Base-by-base conservation (phyloP, 2,113 vertebrate genomes). In the Genyomyrus donnyi region DNA sequence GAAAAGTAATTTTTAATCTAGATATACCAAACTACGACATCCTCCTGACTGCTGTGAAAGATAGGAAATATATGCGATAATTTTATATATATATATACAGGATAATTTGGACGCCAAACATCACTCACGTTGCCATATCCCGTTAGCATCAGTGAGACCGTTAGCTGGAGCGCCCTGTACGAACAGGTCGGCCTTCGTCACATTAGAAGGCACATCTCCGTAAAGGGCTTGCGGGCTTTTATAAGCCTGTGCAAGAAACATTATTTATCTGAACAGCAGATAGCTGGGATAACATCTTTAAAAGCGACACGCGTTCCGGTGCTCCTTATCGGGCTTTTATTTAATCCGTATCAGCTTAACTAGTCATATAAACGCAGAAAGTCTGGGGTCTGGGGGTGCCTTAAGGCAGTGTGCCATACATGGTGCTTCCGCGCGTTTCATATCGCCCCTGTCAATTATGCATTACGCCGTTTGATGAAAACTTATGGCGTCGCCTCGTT, bases 351-450 rank as follows among this genome's bases (percentile, higher is more conserved):
- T n/a, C 85, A 27, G 13, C 11, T 27, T 87, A 83, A 83, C 42
- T 48, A 48, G 39, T 85, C 45, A n/a, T 24, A 85, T 80, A 31
- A 85, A 85, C 45, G 21, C 85, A 87, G n/a, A 87, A 35, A n/a
- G 83, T n/a, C 83, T 48, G 24, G 19, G 77, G 66, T 74, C 77
- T 83, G 77, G 17, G 77, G 17, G 90, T 94, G 94, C 95, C 95
- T 95, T 94, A 95, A 94, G 93, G 92, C 89, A 62, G 84, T 58
- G 88, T 89, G 88, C 89, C 90, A 91, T 92, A 93, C 89, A 92
- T 88, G 90, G 89, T 84, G 83, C 13, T 35, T 8, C 27, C 48
- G n/a, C 5, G 2, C 15, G 0, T 35, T 7, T 35, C 9, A 35
- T 87, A 53, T 21, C 15, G 85, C 49, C 45, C 49, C 85, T 50